Base-by-base conservation (phyloP, 2,797 vertebrate species). In the Synanceia verrucosa region DNA sequence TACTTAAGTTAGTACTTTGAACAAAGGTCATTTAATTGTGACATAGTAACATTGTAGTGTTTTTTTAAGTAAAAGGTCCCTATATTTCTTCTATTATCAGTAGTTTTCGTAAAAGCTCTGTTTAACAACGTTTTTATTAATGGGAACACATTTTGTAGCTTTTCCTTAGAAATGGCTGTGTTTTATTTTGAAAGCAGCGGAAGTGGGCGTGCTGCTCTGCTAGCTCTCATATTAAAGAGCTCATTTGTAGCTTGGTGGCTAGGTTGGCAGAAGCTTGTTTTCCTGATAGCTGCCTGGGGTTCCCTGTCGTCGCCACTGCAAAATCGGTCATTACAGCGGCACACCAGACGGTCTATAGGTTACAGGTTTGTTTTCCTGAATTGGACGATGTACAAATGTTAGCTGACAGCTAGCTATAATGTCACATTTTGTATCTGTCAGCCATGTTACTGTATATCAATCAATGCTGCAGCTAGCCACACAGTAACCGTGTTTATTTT, bases 401-500 rank as follows among this genome's bases (percentile, higher is more conserved):
- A 31, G 46, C 10, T 34, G 21, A n/a, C 37, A 43, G 70, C 65
- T 55, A 51, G 68, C 78, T 57, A 16, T 37, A 82, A 56, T 78
- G 79, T 89, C 67, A 83, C 81, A 79, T 82, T 87, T 68, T 31
- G 80, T 78, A 36, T 74, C 72, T 72, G 88, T 86, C 89, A 90
- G 90, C 87, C 86, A 82, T 90, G 85, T 92, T 92, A 88, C 87
- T 91, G 86, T 93, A 88, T 82, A 88, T 92, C 82, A 89, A 87
- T 92, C 91, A 91, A 88, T 87, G 88, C 84, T 92, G 88, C 89
- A 86, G 89, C 86, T 86, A 87, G 81, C 83, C 83, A 85, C 83
- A 85, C 86, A 77, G 78, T 67, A 88, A 86, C 85, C 79, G 73
- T 89, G 83, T 93, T 91, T 94, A 93, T 93, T 93, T 94, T 93